A percentile compares a stretch with the other conserved stretches of the same genome.
These are phyloP conservation scores for Acrocephalus scirpaceus DNA, from an alignment of 2,797 vertebrate species.

Conservation along the genomic window DNA sequence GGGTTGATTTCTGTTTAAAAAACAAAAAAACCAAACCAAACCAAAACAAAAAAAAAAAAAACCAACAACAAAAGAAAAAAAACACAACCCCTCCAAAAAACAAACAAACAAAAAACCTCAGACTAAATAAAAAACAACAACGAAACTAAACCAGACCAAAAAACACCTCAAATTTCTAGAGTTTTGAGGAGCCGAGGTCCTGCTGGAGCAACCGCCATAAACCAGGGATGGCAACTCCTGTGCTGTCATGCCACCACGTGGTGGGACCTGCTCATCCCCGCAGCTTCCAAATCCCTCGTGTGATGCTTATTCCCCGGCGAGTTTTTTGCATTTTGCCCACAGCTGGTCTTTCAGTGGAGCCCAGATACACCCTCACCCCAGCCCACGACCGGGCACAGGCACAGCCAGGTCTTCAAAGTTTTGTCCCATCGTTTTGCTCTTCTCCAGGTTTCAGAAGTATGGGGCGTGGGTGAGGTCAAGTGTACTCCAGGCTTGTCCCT, in stretches of 20 bases:
- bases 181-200: not conserved
- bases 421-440: accelerated
- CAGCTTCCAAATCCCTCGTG: not conserved
- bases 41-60: too few relatives aligned
- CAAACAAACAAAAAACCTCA: not conserved
- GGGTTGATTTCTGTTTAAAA: not conserved
- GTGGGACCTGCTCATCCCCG: not conserved
- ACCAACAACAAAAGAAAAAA: too few relatives aligned
- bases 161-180: not conserved
- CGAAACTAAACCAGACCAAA: not conserved
- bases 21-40: not conserved
- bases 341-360: accelerated
- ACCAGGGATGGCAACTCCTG: not conserved
- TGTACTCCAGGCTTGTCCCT: not conserved
- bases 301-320: not conserved
- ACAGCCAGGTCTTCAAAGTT: accelerated
- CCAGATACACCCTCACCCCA: not conserved
- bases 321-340: not conserved
- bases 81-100: too few relatives aligned
- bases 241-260: not conserved
- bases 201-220: not conserved
- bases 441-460: not conserved
- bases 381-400: too few relatives aligned
- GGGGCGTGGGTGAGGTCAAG: not conserved
- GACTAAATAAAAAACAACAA: too few relatives aligned